Evolutionary conservation across 2,113 vertebrate species (phyloP), one percentile per base, ranked within the genome.

Genomic region (Pangasianodon hypophthalmus): DNA sequence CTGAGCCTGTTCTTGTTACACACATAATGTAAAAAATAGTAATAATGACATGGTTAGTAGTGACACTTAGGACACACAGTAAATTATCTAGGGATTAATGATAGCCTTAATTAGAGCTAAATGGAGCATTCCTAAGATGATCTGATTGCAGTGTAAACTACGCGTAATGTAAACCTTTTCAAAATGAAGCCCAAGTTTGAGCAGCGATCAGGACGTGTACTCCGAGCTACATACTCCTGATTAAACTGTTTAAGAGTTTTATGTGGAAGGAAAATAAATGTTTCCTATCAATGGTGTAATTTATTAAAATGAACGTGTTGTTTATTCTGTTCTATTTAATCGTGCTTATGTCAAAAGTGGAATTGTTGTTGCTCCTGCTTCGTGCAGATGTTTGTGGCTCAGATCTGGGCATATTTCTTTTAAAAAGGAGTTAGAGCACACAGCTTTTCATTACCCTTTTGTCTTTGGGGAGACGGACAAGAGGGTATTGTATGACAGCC

Each of bases 381-480:
- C 9, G 44, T 64, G 75, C 11, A 32, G 26, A 48, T 48, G 46
- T 67, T 52, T 32, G 44, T 79, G 37, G 71, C 67, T 88, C 21
- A 41, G 58, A 73, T 67, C 54, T 71, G 87, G 48, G 56, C 58
- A 44, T 44, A 58, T 75, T 64, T 58, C 44, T 79, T 73, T 89
- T 85, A n/a, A 60, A 11, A 84, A 73, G 64, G 80, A 62, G 67
- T 62, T 77, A 21, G n/a, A 85, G 88, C 82, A 37, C 88, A 50
- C 84, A 85, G 67, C 54, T 64, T 79, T 85, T 79, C 83, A 89
- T 89, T 85, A 89, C 44, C n/a, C 50, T 80, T 58, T 41, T 52
- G 56, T 79, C 83, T 85, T 85, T 4, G n/a, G 83, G 44, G 71
- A 89, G 54, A 89, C 82, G 13, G 46, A 60, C n/a, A 26, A 58